phyloP scores from a whole-genome alignment of 2,888 invertebrate species.

The Loripinus fragilis region DNA sequence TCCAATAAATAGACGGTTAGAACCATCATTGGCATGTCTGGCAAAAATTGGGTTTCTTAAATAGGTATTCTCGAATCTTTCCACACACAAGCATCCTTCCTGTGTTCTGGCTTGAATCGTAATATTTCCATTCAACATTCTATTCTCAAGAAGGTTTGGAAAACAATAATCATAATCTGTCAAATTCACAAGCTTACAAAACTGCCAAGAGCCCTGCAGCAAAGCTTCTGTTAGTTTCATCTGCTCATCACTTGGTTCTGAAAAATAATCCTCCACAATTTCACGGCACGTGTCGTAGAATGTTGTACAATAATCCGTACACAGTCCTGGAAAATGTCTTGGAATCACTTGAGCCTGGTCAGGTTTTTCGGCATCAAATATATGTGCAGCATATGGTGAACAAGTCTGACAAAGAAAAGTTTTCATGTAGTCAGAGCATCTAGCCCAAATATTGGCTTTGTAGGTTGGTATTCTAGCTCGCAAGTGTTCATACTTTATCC shows the following conservation, averaged over 20 bases:
- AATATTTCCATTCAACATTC: conserved; percentile 65
- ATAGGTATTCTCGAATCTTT: conserved; percentile 53
- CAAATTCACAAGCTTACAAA: conserved; percentile 67
- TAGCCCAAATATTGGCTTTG: conserved; percentile 45
- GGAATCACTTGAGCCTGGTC: conserved; percentile 32
- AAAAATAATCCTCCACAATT: conserved; percentile 63
- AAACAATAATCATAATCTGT: conserved; percentile 78
- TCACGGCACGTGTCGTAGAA: conserved; percentile 71
- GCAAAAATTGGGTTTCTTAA: conserved; percentile 75
- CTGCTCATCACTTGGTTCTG: conserved; percentile 43
- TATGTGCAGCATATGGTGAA: conserved; percentile 81
- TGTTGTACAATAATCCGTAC: conserved; percentile 67
- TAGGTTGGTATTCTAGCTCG: conserved; percentile 32
- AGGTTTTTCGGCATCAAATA: conserved; percentile 75
- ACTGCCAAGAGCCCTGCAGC: conserved; percentile 36
- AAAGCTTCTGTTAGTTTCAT: conserved; percentile 36
- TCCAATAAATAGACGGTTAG: conserved; percentile 76
- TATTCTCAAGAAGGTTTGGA: conserved; percentile 74
- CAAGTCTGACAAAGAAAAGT: conserved; percentile 79
- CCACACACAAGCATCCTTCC: conserved; percentile 78
- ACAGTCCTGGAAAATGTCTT: conserved; percentile 77
- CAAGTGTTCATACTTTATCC: conserved; percentile 55
- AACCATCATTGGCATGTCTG: conserved; percentile 74
- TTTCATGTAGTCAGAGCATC: conserved; percentile 66
- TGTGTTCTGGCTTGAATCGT: conserved; percentile 55